Percentiles rank a stretch among this genome's conserved stretches.
Conservation (phyloP, 2,888 invertebrate genomes). For the Hyposoter dolosus region DNA sequence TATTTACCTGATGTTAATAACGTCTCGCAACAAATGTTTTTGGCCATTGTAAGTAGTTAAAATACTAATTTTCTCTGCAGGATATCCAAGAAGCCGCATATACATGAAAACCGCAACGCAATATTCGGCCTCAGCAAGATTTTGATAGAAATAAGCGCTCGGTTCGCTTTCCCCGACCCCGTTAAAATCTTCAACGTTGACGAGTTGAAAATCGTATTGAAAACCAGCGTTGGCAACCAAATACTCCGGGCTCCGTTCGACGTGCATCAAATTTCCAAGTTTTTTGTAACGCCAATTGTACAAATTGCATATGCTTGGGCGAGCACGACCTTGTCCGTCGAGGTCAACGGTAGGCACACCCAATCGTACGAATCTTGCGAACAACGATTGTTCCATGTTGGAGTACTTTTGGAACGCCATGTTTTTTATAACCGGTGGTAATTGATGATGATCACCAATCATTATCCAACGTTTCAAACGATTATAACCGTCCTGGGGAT, state of each 20-base stretch:
- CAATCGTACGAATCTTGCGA: conserved; percentile 97
- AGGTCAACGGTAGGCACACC: conserved; percentile 99
- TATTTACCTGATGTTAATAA: conserved; percentile 90
- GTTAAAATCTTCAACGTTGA: conserved; percentile 98
- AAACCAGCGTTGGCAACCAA: conserved; percentile 97
- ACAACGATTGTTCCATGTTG: conserved; percentile 99
- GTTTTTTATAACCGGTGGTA: conserved; percentile 99
- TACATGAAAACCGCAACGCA: conserved; percentile 99
- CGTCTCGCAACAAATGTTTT: conserved; percentile 98
- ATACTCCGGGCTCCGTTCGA: conserved; percentile 94
- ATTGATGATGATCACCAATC: conserved; percentile 99
- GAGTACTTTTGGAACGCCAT: conserved; percentile 99
- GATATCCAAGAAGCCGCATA: conserved; percentile 98
- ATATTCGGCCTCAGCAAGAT: conserved; percentile 96
- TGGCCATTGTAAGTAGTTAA: conserved; percentile 99
- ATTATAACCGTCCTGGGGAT: conserved; percentile 98
- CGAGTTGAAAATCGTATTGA: conserved; percentile 95
- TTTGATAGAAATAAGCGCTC: conserved; percentile 99
- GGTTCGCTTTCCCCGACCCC: conserved; percentile 99
- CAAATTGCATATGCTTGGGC: conserved; percentile 95
- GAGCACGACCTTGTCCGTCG: conserved; percentile 98
- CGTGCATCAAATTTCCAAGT: conserved; percentile 97
- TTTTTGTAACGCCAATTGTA: conserved; percentile 99
- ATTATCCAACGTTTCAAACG: conserved; percentile 99
- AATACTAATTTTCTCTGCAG: conserved; percentile 98